These are phyloP conservation scores for Euzetes globulus DNA, from an alignment of 2,888 invertebrate genomes.

Conservation along the genomic window DNA sequence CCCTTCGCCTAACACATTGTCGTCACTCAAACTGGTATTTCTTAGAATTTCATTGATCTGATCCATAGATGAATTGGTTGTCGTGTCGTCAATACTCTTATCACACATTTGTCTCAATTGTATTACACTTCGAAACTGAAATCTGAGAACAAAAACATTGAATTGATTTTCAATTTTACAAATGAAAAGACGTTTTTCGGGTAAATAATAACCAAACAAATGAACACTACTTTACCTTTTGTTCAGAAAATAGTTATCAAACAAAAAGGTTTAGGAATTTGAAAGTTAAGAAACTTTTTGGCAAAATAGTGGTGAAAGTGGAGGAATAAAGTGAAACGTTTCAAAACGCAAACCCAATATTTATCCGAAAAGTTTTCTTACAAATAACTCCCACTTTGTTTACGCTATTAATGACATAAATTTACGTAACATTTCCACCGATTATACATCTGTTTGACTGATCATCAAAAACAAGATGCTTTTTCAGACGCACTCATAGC, in stretches of 20 bases:
- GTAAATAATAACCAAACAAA: too few species aligned
- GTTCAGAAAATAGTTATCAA: background rate
- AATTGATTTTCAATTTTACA: background rate
- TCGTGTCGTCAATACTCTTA: background rate
- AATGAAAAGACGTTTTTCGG: background rate
- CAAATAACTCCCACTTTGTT: background rate
- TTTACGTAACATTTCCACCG: background rate
- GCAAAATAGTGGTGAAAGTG: background rate
- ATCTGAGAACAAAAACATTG: background rate
- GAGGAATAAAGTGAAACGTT: background rate
- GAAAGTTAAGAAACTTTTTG: background rate
- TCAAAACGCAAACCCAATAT: background rate
- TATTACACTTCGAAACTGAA: slow-evolving; percentile 1
- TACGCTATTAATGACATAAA: background rate
- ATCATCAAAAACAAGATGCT: background rate
- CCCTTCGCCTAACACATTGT: background rate
- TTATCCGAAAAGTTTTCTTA: background rate
- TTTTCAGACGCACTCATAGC: background rate
- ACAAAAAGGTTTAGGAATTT: background rate
- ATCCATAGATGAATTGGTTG: background rate
- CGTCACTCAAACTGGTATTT: background rate
- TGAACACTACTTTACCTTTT: background rate
- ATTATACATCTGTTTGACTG: background rate
- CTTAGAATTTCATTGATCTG: background rate
- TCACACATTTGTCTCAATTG: background rate